These are phyloP conservation scores for Gymnopithys bicolor DNA, from an alignment of 2,797 vertebrate species.

Conservation along the genomic window DNA sequence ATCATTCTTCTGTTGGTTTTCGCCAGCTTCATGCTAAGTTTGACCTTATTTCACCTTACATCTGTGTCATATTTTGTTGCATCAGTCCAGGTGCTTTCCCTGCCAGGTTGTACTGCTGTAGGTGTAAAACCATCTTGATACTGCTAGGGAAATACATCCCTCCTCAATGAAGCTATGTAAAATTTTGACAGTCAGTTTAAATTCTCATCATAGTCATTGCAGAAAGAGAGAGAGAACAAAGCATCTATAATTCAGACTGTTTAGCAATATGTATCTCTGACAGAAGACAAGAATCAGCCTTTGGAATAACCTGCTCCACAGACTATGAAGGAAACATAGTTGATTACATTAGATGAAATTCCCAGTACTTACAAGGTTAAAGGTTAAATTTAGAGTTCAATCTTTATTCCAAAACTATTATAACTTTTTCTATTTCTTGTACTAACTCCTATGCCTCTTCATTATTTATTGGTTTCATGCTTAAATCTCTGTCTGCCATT, in stretches of 20 bases:
- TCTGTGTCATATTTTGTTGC: not conserved
- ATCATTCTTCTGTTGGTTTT: not conserved
- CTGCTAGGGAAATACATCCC: not conserved
- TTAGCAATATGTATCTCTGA: not conserved
- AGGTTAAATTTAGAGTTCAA: not conserved
- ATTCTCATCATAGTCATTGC: not conserved
- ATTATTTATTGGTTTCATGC: not conserved
- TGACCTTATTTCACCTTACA: not conserved
- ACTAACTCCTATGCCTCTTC: not conserved
- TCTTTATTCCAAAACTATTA: not conserved
- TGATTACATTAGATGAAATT: not conserved
- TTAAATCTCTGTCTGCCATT: not conserved
- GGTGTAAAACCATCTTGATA: not conserved
- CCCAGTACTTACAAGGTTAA: not conserved
- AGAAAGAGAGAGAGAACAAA: not conserved
- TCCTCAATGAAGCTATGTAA: not conserved
- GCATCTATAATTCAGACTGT: not conserved
- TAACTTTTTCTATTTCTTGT: not conserved
- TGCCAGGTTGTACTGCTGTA: not conserved
- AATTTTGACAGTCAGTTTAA: not conserved
- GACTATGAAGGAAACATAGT: not conserved
- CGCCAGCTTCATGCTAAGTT: not conserved
- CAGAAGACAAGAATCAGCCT: not conserved
- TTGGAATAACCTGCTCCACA: not conserved
- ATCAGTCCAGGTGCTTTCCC: not conserved